Conservation (phyloP, 1,140 invertebrate genomes). For the Acyrthosiphon pisum region DNA sequence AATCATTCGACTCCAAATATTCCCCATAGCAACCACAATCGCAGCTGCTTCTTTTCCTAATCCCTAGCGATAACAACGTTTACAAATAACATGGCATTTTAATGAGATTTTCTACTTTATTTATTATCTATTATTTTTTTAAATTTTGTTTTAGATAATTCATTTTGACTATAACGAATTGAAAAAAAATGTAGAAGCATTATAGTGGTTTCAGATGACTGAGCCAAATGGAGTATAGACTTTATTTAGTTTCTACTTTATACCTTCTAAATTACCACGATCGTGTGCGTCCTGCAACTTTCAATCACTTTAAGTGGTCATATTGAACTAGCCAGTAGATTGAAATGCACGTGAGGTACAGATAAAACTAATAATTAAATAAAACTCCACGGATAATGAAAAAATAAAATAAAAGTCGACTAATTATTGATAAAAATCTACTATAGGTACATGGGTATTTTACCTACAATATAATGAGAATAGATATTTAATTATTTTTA, state of each 20-base stretch:
- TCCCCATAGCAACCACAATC: not conserved
- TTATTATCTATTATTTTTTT: not conserved
- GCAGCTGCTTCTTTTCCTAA: not conserved
- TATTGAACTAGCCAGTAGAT: not conserved
- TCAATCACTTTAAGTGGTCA: conserved; percentile 23
- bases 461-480: not conserved
- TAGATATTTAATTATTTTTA: not conserved
- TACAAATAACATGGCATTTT: not conserved
- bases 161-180: not conserved
- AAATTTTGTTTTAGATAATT: not conserved
- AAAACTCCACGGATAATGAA: not conserved
- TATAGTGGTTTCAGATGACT: not conserved
- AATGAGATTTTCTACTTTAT: not conserved
- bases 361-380: not conserved
- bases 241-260: conserved; percentile 17
- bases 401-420: not conserved
- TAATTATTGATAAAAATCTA: not conserved
- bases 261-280: not conserved
- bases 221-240: conserved; percentile 35
- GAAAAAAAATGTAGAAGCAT: not conserved
- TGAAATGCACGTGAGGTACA: not conserved
- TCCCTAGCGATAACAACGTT: not conserved
- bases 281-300: not conserved
- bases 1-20: not conserved
- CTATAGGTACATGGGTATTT: not conserved